Base-by-base conservation (phyloP, 2,797 vertebrate species). In the Cossypha heuglini region DNA sequence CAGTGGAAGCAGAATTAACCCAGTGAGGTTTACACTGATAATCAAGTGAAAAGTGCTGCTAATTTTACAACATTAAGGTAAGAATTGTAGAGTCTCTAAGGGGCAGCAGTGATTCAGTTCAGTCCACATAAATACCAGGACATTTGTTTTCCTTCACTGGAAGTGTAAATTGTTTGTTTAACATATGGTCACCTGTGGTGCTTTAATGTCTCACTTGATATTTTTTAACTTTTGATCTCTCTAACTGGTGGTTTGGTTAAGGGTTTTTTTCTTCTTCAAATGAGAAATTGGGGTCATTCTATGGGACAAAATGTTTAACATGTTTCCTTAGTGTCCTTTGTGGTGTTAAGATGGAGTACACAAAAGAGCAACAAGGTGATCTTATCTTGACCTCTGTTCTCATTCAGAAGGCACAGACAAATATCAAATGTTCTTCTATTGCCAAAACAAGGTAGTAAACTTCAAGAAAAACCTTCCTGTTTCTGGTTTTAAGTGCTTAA, bases 281-380 rank as follows among this genome's bases (percentile, higher is more conserved):
- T 97, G 97, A 98, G 96, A 97, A 86, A 97, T 97, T 97, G 95
- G 96, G 94, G 97, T 97, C 96, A 95, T 97, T 96, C 98, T 97
- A 28, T 69, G 94, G 97, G 91, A 97, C 97, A 98, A 98, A 94
- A 98, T 97, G 89, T 97, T 97, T 97, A 98, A 97, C 97, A 96
- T 97, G 77, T 97, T 97, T 97, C 97, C 93, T 97, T 95, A 97
- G 97, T 96, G 69, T 90, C 93, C 94, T 97, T 90, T 98, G 97
- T 98, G 97, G 95, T 98, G 97, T 98, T 97, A 98, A 98, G 96
- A 96, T 95, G 91, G 93, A 98, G 96, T 84, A 97, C 93, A 95
- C 95, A 96, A 96, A 98, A 90, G 95, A 97, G 83, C 94, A 95
- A 74, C 86, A 67, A 93, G 79, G 63, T 54, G 94, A 96, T 97